phyloP scores from a whole-genome alignment of 30 jellyfish, hydroid and myxozoan species.

The Turritopsis dohrnii region DNA sequence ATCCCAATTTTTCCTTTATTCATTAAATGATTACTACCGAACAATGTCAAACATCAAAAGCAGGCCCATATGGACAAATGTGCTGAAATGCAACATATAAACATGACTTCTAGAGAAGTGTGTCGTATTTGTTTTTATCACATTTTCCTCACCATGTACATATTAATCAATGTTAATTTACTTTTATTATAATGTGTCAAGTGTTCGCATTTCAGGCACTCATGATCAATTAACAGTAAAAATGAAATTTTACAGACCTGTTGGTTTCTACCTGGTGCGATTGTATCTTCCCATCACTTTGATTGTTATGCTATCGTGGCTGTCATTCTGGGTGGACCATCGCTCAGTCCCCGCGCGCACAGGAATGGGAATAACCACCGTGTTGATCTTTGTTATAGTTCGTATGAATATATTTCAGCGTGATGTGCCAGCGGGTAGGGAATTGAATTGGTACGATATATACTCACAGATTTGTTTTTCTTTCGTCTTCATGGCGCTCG shows the following conservation, averaged over 20 bases:
- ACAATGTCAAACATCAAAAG: too few species aligned
- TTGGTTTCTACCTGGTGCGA: conserved; percentile 22
- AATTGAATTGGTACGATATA: conserved; percentile 26
- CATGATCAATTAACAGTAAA: conserved; percentile 33
- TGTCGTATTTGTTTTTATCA: too few species aligned
- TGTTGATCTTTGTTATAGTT: not conserved
- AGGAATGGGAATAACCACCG: conserved; percentile 26
- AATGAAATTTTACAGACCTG: conserved; percentile 37
- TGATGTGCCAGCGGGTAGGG: conserved; percentile 22
- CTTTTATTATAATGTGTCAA: too few species aligned
- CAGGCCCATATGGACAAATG: too few species aligned
- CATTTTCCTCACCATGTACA: not conserved
- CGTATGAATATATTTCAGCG: conserved; percentile 6
- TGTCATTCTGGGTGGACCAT: conserved; percentile 53
- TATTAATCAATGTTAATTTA: too few species aligned
- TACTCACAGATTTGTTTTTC: conserved; percentile 50
- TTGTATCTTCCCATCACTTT: conserved; percentile 44
- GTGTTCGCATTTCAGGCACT: conserved; percentile 19
- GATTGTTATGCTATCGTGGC: conserved; percentile 55
- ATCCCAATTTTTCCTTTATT: too few species aligned
- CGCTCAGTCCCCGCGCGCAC: conserved; percentile 68
- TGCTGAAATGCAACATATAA: too few species aligned
- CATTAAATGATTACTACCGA: too few species aligned
- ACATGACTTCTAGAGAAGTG: too few species aligned
- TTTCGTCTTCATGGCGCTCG: conserved; percentile 48